A percentile compares a stretch with the other conserved stretches of the same genome.
Conservation (phyloP, 2,797 vertebrate species). For the Rallus crepitans region DNA sequence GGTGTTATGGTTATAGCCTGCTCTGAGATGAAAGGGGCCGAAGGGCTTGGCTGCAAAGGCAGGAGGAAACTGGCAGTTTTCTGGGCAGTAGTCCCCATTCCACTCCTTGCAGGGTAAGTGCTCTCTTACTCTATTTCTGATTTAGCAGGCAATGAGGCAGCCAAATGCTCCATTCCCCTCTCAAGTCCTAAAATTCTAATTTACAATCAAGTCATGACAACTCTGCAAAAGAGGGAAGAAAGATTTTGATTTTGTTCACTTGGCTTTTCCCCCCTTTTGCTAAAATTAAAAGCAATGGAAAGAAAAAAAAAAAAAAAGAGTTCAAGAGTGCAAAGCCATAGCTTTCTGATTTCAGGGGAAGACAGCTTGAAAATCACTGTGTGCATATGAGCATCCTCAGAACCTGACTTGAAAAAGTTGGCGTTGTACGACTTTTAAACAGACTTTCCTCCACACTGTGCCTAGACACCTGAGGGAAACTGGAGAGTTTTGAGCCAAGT, state of each 20-base stretch:
- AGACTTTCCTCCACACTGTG: not conserved
- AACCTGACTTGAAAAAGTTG: not conserved
- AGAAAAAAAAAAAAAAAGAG: not conserved
- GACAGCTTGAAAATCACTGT: not conserved
- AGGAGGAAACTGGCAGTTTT: not conserved
- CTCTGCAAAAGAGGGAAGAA: not conserved
- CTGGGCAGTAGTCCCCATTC: not conserved
- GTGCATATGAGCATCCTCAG: not conserved
- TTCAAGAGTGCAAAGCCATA: not conserved
- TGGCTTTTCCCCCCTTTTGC: not conserved
- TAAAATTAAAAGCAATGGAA: too few species aligned
- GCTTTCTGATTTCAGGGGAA: not conserved
- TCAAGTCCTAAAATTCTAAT: conserved; percentile 7
- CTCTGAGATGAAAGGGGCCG: conserved; percentile 36
- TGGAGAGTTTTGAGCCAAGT: not conserved
- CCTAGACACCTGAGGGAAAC: not conserved
- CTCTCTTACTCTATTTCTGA: not conserved
- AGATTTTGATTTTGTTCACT: not conserved
- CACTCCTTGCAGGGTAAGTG: not conserved
- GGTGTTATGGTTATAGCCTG: conserved; percentile 14
- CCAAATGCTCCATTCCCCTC: not conserved
- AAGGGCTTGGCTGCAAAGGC: not conserved
- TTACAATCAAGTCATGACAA: not conserved
- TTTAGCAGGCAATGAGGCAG: not conserved
- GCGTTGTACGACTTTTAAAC: not conserved